A percentile compares a stretch with the other conserved stretches of the same genome.
Conservation (phyloP, 2,888 invertebrate species). For the Geophilus truncorum region DNA sequence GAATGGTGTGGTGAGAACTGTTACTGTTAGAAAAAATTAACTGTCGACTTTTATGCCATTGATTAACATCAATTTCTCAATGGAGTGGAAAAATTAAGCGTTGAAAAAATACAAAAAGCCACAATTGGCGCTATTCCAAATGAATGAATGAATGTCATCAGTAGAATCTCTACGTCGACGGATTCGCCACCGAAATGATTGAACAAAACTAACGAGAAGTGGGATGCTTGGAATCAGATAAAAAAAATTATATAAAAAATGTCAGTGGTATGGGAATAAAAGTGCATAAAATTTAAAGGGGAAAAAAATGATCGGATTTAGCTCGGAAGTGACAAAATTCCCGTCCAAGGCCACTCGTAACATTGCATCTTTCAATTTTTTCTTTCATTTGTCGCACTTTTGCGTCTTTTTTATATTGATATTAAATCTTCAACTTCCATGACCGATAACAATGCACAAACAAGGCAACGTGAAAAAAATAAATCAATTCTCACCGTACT, state of each 20-base stretch:
- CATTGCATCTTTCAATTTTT: background rate
- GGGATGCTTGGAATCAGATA: background rate
- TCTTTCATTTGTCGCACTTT: background rate
- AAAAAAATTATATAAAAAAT: background rate
- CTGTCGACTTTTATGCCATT: background rate
- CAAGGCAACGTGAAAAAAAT: background rate
- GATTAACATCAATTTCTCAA: background rate
- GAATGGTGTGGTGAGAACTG: background rate
- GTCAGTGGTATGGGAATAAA: too few relatives aligned
- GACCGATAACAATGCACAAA: background rate
- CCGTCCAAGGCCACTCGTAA: background rate
- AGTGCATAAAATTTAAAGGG: background rate
- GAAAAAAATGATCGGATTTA: slow-evolving; percentile 1
- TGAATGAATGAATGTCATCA: slow-evolving; percentile 6
- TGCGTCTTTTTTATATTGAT: too few relatives aligned
- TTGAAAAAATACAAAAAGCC: background rate
- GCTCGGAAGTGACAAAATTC: background rate
- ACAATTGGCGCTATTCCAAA: background rate
- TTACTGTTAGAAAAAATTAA: background rate
- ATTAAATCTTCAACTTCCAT: background rate
- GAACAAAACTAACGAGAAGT: background rate
- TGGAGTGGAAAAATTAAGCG: background rate
- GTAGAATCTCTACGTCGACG: background rate
- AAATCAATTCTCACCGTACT: background rate
- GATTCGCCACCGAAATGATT: background rate